These are phyloP conservation scores for Strigops habroptila DNA, from an alignment of 2,113 vertebrate genomes.

Conservation along the genomic window DNA sequence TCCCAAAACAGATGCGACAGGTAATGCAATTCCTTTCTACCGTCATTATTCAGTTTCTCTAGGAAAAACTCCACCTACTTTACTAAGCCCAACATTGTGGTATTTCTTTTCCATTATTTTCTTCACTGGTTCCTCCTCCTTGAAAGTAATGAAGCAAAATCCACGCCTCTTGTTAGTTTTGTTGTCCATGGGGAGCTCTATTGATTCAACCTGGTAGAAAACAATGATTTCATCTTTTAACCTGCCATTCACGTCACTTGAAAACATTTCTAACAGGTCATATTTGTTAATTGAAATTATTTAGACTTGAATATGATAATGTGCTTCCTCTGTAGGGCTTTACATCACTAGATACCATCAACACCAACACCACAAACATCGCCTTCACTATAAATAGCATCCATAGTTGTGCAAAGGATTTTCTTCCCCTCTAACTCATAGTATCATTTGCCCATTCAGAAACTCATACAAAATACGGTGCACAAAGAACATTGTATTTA, in stretches of 20 bases:
- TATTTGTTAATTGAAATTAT: background rate
- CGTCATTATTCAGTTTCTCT: background rate
- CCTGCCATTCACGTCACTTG: background rate
- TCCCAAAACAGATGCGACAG: background rate
- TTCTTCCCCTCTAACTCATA: background rate
- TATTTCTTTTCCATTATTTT: constrained; percentile 99
- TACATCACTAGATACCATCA: background rate
- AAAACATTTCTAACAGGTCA: background rate
- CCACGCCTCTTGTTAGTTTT: constrained; percentile 99
- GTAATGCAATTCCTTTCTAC: background rate
- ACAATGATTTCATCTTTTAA: background rate
- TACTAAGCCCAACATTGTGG: constrained; percentile 97
- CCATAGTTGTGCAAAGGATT: background rate
- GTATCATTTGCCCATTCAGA: background rate
- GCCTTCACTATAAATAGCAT: background rate
- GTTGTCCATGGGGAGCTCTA: constrained; percentile 98
- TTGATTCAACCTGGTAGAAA: constrained; percentile 86
- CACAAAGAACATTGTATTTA: background rate
- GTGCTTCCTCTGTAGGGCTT: background rate
- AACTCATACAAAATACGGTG: background rate
- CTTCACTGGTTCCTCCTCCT: constrained; percentile 95
- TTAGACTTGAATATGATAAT: background rate
- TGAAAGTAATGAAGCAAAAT: constrained; percentile 99
- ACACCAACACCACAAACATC: background rate
- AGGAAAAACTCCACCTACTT: constrained; percentile 76